Evolutionary conservation across 2,113 vertebrate genomes (phyloP), one percentile per base, ranked within the genome.

Genomic region (Phoenicopterus ruber): DNA sequence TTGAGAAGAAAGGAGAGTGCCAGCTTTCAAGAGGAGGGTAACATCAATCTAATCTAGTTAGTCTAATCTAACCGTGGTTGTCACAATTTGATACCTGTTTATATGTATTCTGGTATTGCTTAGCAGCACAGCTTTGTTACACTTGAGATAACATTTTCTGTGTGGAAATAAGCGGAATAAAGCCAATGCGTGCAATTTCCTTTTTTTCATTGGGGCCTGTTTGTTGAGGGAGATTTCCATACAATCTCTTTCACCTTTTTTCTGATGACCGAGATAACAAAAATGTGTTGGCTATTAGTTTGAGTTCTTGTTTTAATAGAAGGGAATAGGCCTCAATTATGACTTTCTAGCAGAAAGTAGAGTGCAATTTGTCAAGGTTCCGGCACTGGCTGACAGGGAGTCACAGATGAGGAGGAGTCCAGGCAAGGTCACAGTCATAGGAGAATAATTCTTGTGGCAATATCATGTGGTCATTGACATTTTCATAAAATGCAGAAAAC

Each of bases 91-190:
- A 6, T 84, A 42, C 44, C 71, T 86, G 62, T 65, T 83, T 47
- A 31, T 74, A 34, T 58, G 11, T 58, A 34, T 91, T 78, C 54
- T 84, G 91, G 74, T 4, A 89, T n/a, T 89, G 61, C 89, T 67
- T 86, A 76, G 84, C 83, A 94, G 91, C 80, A 71, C 15, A 38
- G 67, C 50, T 47, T 95, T 86, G 72, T 83, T 84, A 47, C 46
- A 19, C 29, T 72, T 22, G 34, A 82, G 92, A 88, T 81, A 86
- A 83, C 25, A 13, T 49, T 88, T 72, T 73, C 42, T 13, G 0
- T 46, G 55, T 2, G 5, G 63, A 62, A 40, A 61, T 77, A 20
- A 34, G 81, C 70, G 69, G 46, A 58, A 70, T 55, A 94, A 77
- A 88, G 63, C 34, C 86, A 83, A 91, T 42, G 20, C 5, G 5